A percentile compares a stretch with the other conserved stretches of the same genome.
These are phyloP conservation scores for Stratiomys singularior DNA, from an alignment of 2,888 invertebrate species.

Conservation along the genomic window DNA sequence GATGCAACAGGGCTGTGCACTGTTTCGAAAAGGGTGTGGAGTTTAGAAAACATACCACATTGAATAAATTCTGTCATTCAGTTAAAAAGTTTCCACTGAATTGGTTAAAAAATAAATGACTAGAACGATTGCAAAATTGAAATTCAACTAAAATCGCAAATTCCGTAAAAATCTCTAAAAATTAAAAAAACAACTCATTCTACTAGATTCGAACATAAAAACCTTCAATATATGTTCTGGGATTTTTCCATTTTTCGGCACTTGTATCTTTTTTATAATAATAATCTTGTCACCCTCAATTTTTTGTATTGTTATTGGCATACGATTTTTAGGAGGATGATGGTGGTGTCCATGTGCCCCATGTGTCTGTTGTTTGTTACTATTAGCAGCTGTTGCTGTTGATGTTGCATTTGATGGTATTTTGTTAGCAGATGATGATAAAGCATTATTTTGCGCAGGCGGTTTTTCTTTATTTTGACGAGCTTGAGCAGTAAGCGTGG, in stretches of 20 bases:
- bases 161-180: slow-evolving; percentile 22
- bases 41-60: slow-evolving; percentile 16
- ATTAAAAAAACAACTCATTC: slow-evolving; percentile 20
- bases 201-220: slow-evolving; percentile 56
- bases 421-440: slow-evolving; percentile 29
- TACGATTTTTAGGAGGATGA: slow-evolving; percentile 54
- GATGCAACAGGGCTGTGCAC: too few relatives aligned
- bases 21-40: too few relatives aligned
- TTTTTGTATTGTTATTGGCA: slow-evolving; percentile 64
- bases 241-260: slow-evolving; percentile 65
- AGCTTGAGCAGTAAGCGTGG: not conserved
- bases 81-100: not conserved
- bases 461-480: slow-evolving; percentile 10
- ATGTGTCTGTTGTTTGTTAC: slow-evolving; percentile 48
- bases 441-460: slow-evolving; percentile 4
- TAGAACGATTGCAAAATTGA: not conserved
- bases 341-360: not conserved
- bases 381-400: not conserved
- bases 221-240: slow-evolving; percentile 64
- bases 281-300: slow-evolving; percentile 66
- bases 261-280: slow-evolving; percentile 64
- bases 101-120: not conserved
- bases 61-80: not conserved
- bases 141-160: not conserved
- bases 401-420: slow-evolving; percentile 20